Conservation (phyloP, 2,888 invertebrate genomes). For the Brachyptera putata region DNA sequence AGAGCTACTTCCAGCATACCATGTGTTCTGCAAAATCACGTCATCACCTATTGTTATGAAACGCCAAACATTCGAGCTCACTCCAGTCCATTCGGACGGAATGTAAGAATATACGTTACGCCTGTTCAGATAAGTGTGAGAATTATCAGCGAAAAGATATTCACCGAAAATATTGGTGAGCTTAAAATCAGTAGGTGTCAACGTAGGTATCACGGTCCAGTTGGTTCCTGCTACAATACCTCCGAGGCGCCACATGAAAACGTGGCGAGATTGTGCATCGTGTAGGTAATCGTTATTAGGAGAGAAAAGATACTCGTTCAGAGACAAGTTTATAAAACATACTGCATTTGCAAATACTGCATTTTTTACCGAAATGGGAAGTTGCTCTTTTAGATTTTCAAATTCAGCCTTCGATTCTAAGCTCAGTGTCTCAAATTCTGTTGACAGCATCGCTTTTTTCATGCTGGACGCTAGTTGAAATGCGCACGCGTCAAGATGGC, state of each 20-base stretch:
- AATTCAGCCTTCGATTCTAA: not conserved
- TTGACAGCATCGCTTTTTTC: not conserved
- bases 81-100: not conserved
- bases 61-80: slow-evolving; percentile 2
- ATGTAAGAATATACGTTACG: not conserved
- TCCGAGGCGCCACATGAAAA: not conserved
- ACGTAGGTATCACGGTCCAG: not conserved
- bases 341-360: not conserved
- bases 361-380: not conserved
- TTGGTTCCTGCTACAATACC: not conserved
- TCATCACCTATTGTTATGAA: not conserved
- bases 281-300: slow-evolving; percentile 1
- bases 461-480: not conserved
- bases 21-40: slow-evolving; percentile 7
- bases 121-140: slow-evolving; percentile 5
- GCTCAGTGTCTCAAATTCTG: not conserved
- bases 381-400: not conserved
- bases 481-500: not conserved
- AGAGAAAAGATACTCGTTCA: not conserved
- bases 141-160: not conserved
- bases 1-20: not conserved
- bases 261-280: not conserved
- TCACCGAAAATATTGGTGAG: not conserved
- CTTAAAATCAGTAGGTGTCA: not conserved
- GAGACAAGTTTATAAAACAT: not conserved